Evolutionary conservation across 2,113 vertebrate genomes (phyloP), one percentile per base, ranked within the genome.

Genomic region (Alligator mississippiensis): DNA sequence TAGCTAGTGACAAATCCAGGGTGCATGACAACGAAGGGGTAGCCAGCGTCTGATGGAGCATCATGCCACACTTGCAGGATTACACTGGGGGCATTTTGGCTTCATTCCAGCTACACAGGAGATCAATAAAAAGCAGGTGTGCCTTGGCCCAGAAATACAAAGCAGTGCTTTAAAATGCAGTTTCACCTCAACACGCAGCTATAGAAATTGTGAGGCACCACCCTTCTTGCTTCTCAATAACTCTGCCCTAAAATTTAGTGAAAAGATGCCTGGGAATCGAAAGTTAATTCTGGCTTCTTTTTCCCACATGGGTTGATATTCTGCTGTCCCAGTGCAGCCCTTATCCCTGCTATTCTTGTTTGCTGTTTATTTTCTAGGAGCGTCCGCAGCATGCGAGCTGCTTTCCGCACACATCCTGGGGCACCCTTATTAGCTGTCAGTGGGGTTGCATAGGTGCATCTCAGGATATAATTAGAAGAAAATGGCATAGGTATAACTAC

Each of bases 1-100:
- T 77, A 94, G 93, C 89, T 38, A 57, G 96, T 96, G 97, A 97
- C 97, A 97, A 89, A n/a, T 77, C 78, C 16, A 12, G 91, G 16
- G 28, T 93, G 92, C 77, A 62, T 81, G 79, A 96, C 19, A 85
- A 74, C 64, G 95, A 96, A 87, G 74, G 88, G 95, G 94, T 96
- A 87, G 90, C 68, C 85, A 19, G 55, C 86, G 96, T 94, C 97
- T 96, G 94, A 90, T 82, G 96, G 90, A 77, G 85, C 89, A 91
- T 90, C 66, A 3, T 80, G 89, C 80, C 87, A 84, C 79, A 60
- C 60, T 12, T 38, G 64, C 84, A 93, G 76, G 78, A 85, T 59
- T 27, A 66, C 95, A 93, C 96, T 85, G 9, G 86, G 87, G 91
- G 55, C 8, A 10, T n/a, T 77, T 64, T 96, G 93, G 90, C 93